phyloP scores from a whole-genome alignment of 2,888 invertebrate genomes.

The Oxytorus armatus region DNA sequence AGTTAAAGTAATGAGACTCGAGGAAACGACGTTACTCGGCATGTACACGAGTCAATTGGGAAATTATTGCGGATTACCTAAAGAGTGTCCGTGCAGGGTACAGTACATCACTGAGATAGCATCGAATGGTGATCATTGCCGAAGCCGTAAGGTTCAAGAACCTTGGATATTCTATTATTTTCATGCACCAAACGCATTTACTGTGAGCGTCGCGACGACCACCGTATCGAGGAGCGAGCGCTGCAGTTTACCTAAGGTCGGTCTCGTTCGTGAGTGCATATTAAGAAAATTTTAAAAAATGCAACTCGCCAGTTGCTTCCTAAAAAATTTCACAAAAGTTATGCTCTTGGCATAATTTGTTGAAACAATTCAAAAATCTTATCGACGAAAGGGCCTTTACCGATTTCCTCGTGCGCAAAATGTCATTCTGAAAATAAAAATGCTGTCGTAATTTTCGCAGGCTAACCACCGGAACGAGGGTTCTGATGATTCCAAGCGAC shows the following conservation, averaged over 20 bases:
- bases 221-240: slow-evolving; percentile 69
- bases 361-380: no score
- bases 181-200: slow-evolving; percentile 68
- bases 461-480: no score
- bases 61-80: slow-evolving; percentile 72
- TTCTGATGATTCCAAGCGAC: not conserved
- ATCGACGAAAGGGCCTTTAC: no score
- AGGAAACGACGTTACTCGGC: slow-evolving; percentile 69
- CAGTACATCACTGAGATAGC: slow-evolving; percentile 73
- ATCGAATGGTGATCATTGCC: slow-evolving; percentile 42
- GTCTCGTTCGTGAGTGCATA: no score
- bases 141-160: slow-evolving; percentile 54
- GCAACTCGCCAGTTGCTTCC: no score
- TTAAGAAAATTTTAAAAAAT: no score
- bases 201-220: slow-evolving; percentile 72
- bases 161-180: slow-evolving; percentile 70
- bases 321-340: no score
- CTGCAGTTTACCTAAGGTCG: no score
- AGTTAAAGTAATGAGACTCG: slow-evolving; percentile 63
- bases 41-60: slow-evolving; percentile 71
- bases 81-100: slow-evolving; percentile 72
- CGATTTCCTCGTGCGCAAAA: no score
- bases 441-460: no score
- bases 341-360: no score
- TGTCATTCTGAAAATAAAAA: no score